phyloP scores from a whole-genome alignment of 2,113 vertebrate species.

The Tenebrosternarchus preto region DNA sequence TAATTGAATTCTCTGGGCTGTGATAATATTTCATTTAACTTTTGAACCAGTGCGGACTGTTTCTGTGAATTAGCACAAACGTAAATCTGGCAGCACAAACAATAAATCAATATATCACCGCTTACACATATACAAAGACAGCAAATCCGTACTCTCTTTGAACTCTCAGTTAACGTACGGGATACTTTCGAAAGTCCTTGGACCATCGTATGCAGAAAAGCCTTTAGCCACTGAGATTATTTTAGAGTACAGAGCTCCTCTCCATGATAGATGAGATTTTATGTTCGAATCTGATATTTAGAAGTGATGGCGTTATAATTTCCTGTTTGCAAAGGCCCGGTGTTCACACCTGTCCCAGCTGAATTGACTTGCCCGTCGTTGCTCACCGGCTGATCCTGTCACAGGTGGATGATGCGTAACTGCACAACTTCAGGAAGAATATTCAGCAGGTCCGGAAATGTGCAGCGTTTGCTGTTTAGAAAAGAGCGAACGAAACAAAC shows the following conservation, averaged over 20 bases:
- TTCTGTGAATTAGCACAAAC: background rate
- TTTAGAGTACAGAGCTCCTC: background rate
- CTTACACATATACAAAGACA: background rate
- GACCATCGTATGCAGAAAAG: background rate
- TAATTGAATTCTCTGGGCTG: slow-evolving; percentile 7
- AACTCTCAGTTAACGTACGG: background rate
- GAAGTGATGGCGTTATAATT: background rate
- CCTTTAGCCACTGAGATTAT: background rate
- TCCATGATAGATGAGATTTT: slow-evolving; percentile 4
- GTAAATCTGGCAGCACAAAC: background rate
- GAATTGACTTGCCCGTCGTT: too few relatives aligned
- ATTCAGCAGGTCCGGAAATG: too few relatives aligned
- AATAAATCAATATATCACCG: too few relatives aligned
- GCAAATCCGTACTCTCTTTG: background rate
- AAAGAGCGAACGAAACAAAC: too few relatives aligned
- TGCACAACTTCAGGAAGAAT: too few relatives aligned
- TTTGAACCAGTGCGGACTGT: background rate
- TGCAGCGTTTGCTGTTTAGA: too few relatives aligned
- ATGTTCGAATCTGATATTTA: slow-evolving; percentile 10
- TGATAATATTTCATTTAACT: slow-evolving; percentile 28
- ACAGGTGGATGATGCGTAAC: too few relatives aligned
- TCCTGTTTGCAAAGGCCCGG: too few relatives aligned
- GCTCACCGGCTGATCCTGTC: too few relatives aligned
- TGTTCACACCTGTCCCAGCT: too few relatives aligned
- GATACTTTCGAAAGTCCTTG: background rate